Evolutionary conservation across 2,888 invertebrate species (phyloP), one percentile per base, ranked within the genome.

Genomic region (Amiota minor): DNA sequence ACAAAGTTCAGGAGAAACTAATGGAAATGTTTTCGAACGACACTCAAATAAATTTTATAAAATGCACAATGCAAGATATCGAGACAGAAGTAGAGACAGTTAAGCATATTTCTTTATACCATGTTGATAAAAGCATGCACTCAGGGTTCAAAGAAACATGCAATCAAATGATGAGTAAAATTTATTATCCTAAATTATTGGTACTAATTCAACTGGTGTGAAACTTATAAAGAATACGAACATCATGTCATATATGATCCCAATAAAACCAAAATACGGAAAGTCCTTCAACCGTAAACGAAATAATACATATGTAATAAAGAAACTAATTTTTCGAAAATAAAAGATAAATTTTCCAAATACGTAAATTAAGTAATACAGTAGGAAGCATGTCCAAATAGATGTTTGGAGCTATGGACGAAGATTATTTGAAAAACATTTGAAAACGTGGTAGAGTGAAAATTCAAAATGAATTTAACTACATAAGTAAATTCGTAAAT

Each of bases 91-190:
- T 73, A 12, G 75, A 78, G 61, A 67, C 75, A n/a, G 71, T 77
- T 9, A 80, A 78, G 62, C 77, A 78, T 73, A 78, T 80, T 11
- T 74, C 75, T 0, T 23, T 77, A 0, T 77, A 78, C 45, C 77
- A 78, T 59, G 70, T 78, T 12, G 76, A 71, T 46, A 78, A 79
- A 71, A 76, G 78, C 35, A 71, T 76, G 16, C 79, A 80, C 18
- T 80, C 79, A 8, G 79, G 77, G 0, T 79, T 79, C 10, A 55
- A 75, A 9, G 76, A 78, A 71, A 81, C 78, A 47, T 77, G 73
- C n/a, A 76, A 78, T 23, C 72, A 76, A 50, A 74, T 81, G 1
- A 78, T 74, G 72, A 65, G 70, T n/a, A 81, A 71, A 72, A 76
- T 80, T 10, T 80, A 80, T 69, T 77, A 75, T 64, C 78, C 77